These are phyloP conservation scores for Premnoplex brunnescens DNA, from an alignment of 2,797 vertebrate species.

Conservation along the genomic window DNA sequence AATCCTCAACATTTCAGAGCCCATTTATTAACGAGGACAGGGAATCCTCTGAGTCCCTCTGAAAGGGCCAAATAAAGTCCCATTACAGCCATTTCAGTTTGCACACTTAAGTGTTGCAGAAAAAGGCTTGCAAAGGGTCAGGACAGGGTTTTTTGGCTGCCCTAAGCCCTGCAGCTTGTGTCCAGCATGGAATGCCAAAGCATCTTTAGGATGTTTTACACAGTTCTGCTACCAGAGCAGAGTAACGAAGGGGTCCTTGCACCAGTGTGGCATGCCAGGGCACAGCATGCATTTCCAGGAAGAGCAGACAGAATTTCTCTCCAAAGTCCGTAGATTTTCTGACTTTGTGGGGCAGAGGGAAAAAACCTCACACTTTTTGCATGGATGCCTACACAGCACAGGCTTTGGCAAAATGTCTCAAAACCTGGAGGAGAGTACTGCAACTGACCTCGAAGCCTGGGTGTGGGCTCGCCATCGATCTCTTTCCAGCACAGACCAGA, in stretches of 20 bases:
- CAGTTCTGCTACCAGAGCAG: background rate
- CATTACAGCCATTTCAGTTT: background rate
- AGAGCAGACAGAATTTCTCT: background rate
- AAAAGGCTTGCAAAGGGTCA: background rate
- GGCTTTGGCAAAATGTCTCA: background rate
- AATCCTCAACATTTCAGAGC: background rate
- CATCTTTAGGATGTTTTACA: background rate
- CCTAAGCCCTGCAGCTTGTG: background rate
- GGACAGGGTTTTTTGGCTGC: background rate
- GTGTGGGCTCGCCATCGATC: background rate
- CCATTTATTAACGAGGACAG: background rate
- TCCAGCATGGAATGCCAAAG: background rate
- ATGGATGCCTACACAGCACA: background rate
- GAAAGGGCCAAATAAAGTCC: background rate
- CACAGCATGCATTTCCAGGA: background rate
- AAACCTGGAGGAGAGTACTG: background rate
- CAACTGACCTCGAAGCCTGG: background rate
- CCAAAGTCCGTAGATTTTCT: background rate
- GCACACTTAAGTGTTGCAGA: background rate
- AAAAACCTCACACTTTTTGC: background rate
- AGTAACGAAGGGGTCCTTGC: rapidly evolving
- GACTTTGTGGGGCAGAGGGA: background rate
- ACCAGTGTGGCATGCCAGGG: background rate
- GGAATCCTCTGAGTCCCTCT: background rate
- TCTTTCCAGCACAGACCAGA: background rate